These are phyloP conservation scores for Onychomys arenicola DNA, from an alignment of 2,797 vertebrate species.

Conservation along the genomic window DNA sequence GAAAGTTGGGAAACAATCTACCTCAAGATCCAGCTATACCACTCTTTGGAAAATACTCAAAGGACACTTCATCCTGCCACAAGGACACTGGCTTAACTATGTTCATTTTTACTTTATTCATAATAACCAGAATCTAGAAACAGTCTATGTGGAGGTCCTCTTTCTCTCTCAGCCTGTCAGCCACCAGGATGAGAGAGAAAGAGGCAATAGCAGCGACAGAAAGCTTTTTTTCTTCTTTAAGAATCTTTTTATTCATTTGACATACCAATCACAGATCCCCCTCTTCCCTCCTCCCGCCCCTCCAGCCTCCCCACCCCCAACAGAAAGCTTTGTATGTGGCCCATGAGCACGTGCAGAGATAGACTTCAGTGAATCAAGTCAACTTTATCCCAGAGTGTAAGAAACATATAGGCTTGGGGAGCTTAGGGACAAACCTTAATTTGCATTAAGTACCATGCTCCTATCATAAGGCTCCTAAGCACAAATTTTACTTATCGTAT, in stretches of 20 bases:
- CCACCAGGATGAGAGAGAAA: neutral
- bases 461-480: neutral
- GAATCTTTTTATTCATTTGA: too few species aligned
- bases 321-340: neutral
- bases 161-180: neutral
- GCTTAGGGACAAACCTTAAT: neutral
- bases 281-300: too few species aligned
- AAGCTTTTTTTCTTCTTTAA: neutral
- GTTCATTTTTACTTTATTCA: neutral
- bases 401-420: neutral
- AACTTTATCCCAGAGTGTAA: neutral
- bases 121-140: neutral
- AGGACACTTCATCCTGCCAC: neutral
- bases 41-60: neutral
- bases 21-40: neutral
- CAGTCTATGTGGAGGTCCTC: neutral
- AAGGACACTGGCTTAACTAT: neutral
- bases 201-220: neutral
- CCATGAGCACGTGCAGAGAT: neutral
- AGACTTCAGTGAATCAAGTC: neutral
- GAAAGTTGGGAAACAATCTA: too few species aligned
- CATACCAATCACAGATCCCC: too few species aligned
- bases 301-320: too few species aligned
- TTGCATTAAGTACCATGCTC: neutral
- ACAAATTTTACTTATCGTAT: neutral